These are phyloP conservation scores for Benthosema pterotum DNA, from an alignment of 2,797 vertebrate species.

Conservation along the genomic window DNA sequence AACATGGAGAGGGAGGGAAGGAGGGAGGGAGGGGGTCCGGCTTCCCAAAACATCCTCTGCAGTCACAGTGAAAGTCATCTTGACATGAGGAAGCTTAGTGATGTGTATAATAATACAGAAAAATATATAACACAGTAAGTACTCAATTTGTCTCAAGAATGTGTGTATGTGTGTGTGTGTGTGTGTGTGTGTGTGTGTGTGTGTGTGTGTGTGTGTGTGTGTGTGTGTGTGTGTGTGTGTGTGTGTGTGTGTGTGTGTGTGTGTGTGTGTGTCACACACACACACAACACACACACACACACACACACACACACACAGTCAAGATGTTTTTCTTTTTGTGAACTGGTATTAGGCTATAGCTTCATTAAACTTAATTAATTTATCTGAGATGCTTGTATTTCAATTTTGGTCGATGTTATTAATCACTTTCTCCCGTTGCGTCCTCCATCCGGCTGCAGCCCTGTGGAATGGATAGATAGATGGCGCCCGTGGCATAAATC, in stretches of 20 bases:
- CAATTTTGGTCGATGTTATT: not conserved
- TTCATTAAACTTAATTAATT: not conserved
- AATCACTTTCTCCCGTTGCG: not conserved
- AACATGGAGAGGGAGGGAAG: constrained; percentile 37
- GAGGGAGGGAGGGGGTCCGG: constrained; percentile 18
- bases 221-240: no score
- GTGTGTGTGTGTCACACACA: no score
- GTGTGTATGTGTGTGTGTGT: no score
- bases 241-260: no score
- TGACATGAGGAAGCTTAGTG: constrained; percentile 24
- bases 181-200: no score
- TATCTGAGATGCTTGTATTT: not conserved
- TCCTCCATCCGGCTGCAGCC: not conserved
- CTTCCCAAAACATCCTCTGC: constrained; percentile 28
- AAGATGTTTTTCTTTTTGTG: no score
- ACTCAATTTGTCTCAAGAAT: no score
- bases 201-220: no score
- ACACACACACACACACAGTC: not conserved
- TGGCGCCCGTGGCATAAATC: constrained; percentile 60
- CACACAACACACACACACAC: constrained; percentile 2
- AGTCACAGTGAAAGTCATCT: constrained; percentile 32
- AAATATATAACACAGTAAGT: no score
- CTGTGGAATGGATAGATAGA: not conserved
- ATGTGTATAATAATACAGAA: not conserved
- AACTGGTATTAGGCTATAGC: no score